Conservation (phyloP, 2,888 invertebrate species). For the Mechanitis mazaeus region DNA sequence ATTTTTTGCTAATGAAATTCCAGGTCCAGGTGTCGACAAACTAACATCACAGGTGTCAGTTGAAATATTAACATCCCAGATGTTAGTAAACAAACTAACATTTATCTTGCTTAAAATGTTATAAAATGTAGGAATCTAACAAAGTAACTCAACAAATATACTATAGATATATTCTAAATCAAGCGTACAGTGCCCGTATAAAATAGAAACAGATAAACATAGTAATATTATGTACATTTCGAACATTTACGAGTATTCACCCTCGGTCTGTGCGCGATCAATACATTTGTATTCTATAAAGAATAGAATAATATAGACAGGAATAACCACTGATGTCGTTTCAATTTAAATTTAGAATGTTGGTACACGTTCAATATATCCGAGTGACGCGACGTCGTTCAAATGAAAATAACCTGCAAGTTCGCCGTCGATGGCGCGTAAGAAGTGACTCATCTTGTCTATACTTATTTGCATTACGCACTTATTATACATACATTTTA, state of each 20-base stretch:
- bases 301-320: constrained; percentile 18
- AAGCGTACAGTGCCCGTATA: background rate
- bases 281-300: constrained; percentile 17
- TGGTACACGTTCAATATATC: constrained; percentile 21
- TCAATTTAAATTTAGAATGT: constrained; percentile 26
- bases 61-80: too few species aligned
- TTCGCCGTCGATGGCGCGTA: constrained; percentile 32
- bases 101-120: background rate
- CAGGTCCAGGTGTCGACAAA: background rate
- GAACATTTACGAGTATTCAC: constrained; percentile 13
- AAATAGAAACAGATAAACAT: background rate
- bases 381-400: constrained; percentile 20
- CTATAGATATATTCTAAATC: too few species aligned
- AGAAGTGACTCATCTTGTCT: constrained; percentile 45
- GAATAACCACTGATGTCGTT: constrained; percentile 23
- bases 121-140: background rate
- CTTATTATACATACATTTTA: background rate
- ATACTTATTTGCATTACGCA: constrained; percentile 23
- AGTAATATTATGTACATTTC: constrained; percentile 8
- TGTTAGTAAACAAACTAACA: too few species aligned
- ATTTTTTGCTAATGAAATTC: constrained; percentile 16
- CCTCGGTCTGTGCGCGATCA: constrained; percentile 15
- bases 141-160: too few species aligned
- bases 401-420: constrained; percentile 30
- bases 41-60: too few species aligned